Conservation (phyloP, 2,113 vertebrate genomes). For the mouse (Mus musculus) region GRCm39 chr15:87287001-87287500, state of each 20-base stretch:
- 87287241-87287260: neutral
- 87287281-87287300: neutral
- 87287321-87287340: too few relatives aligned
- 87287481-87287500: neutral
- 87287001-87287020: neutral
- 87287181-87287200: neutral
- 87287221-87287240: neutral
- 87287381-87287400: neutral
- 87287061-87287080: neutral
- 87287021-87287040: neutral
- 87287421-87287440: too few relatives aligned
- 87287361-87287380: neutral
- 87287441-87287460: neutral
- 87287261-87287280: neutral
- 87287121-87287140: neutral
- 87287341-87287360: neutral
- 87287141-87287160: fast-evolving
- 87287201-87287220: neutral
- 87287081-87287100: neutral
- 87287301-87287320: too few relatives aligned
- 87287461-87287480: too few relatives aligned
- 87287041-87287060: neutral
- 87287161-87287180: neutral
- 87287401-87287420: neutral
- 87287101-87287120: fast-evolving